phyloP scores from a whole-genome alignment of 2,113 vertebrate genomes.

The Ammodytes marinus region DNA sequence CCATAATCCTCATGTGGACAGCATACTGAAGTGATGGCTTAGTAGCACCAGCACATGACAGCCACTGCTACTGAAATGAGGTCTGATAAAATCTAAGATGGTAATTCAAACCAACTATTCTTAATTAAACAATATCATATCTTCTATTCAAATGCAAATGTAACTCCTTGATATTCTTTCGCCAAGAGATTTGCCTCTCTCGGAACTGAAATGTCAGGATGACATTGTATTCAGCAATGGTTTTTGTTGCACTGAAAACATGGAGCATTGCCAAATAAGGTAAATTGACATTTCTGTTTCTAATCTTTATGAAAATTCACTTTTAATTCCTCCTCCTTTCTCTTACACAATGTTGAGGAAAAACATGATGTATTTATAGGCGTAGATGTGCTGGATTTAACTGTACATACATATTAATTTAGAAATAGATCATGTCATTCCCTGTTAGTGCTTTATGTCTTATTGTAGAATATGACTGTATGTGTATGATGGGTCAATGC shows the following conservation, averaged over 20 bases:
- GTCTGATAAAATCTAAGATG: constrained; percentile 20
- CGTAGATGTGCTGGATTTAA: not conserved
- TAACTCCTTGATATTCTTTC: not conserved
- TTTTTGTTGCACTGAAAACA: not conserved
- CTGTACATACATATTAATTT: no score
- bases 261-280: not conserved
- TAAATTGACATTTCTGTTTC: no score
- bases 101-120: constrained; percentile 6
- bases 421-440: no score
- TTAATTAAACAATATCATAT: constrained; percentile 33
- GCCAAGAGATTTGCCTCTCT: not conserved
- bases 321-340: not conserved
- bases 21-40: not conserved
- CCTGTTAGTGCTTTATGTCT: no score
- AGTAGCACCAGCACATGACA: not conserved
- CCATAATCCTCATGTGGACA: not conserved
- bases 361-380: not conserved
- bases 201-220: constrained; percentile 9
- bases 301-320: not conserved
- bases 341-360: not conserved
- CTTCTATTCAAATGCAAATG: constrained; percentile 48
- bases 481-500: no score
- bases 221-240: not conserved
- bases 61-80: constrained; percentile 9
- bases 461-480: no score